Percentiles rank a stretch among this genome's conserved stretches.
These are phyloP conservation scores for Tetraodon nigroviridis DNA, from an alignment of 2,113 vertebrate genomes.

Conservation along the genomic window DNA sequence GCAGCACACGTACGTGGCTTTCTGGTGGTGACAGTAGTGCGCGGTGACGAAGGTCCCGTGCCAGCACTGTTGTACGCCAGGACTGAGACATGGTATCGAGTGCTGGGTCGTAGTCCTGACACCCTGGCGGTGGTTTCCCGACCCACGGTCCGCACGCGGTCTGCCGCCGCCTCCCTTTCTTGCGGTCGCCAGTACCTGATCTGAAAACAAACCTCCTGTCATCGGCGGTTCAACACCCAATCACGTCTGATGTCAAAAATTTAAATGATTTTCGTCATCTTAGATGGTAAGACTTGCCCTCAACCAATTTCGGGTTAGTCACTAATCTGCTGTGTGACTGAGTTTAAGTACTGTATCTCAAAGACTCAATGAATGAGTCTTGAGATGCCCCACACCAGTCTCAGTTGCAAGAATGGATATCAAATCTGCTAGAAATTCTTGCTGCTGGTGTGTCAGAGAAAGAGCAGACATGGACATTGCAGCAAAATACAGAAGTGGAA, in stretches of 20 bases:
- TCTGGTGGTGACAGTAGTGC: conserved; percentile 81
- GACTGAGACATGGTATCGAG: conserved; percentile 87
- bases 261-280: too few relatives aligned
- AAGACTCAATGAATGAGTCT: too few relatives aligned
- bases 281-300: too few relatives aligned
- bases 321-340: too few relatives aligned
- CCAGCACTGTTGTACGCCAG: conserved; percentile 93
- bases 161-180: conserved; percentile 88
- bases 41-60: conserved; percentile 85
- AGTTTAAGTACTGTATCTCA: too few relatives aligned
- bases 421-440: too few relatives aligned
- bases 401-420: too few relatives aligned
- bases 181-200: conserved; percentile 94
- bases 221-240: neutral
- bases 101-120: conserved; percentile 83
- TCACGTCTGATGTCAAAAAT: neutral
- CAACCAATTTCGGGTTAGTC: too few relatives aligned
- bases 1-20: conserved; percentile 80
- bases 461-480: too few relatives aligned
- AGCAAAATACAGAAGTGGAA: too few relatives aligned
- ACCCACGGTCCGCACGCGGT: conserved; percentile 87
- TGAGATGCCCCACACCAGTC: too few relatives aligned
- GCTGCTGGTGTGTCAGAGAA: too few relatives aligned
- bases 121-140: conserved; percentile 81
- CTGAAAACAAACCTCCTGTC: conserved; percentile 52